These are phyloP conservation scores for Deilephila elpenor DNA, from an alignment of 2,888 invertebrate species.

Conservation along the genomic window DNA sequence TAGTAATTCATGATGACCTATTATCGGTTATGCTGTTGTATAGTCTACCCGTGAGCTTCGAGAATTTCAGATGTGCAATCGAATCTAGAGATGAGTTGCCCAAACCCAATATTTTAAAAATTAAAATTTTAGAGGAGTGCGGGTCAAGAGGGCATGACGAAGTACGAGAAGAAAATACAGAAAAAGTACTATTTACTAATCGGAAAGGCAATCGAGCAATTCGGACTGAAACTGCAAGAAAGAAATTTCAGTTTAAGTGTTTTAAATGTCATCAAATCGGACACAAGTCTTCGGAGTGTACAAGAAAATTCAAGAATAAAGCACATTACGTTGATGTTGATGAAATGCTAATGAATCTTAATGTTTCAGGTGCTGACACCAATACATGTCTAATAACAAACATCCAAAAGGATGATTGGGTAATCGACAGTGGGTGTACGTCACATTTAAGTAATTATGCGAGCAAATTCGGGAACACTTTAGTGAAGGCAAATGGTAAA, in stretches of 20 bases:
- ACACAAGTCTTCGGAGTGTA: not conserved
- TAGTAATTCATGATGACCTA: not conserved
- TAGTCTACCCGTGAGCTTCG: not conserved
- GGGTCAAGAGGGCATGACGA: too few relatives aligned
- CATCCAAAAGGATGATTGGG: not conserved
- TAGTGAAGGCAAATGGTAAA: not conserved
- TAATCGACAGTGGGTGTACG: slow-evolving; percentile 1
- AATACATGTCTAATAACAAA: not conserved
- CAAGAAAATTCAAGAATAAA: not conserved
- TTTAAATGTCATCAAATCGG: not conserved
- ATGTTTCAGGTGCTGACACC: not conserved
- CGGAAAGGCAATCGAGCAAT: not conserved
- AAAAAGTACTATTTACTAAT: not conserved
- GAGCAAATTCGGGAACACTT: not conserved
- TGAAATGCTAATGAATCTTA: not conserved
- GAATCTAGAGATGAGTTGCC: slow-evolving; percentile 3
- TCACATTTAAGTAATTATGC: not conserved
- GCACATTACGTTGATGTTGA: not conserved
- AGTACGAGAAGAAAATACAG: not conserved
- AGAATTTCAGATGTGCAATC: too few relatives aligned
- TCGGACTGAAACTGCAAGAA: not conserved
- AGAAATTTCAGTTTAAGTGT: not conserved
- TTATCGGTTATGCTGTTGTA: not conserved
- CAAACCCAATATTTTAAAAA: not conserved
- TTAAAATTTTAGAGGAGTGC: not conserved